Conservation (phyloP, 2,113 vertebrate species). For the Steatornis caripensis region DNA sequence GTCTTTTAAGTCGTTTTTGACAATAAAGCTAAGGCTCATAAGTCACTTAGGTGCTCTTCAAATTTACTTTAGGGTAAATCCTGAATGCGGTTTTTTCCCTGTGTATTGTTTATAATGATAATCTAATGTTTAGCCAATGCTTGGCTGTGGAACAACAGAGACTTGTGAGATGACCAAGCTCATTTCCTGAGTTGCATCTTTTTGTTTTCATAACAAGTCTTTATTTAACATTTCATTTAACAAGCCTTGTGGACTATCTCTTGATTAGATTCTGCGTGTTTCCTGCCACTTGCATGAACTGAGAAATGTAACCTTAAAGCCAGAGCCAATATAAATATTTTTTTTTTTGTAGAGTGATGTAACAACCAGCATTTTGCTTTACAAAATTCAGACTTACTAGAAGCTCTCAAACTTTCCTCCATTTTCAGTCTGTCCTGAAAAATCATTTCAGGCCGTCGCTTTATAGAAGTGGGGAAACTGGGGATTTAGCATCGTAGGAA, state of each 20-base stretch:
- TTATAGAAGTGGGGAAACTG: neutral
- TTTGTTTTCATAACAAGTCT: constrained; percentile 38
- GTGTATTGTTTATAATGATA: neutral
- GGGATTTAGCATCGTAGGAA: neutral
- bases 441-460: rapidly evolving
- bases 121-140: neutral
- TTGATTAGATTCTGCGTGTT: constrained; percentile 40
- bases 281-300: constrained; percentile 36
- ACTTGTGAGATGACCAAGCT: constrained; percentile 37
- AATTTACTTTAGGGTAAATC: neutral
- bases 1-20: neutral
- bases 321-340: constrained; percentile 55
- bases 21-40: neutral
- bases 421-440: neutral
- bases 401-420: neutral
- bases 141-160: neutral
- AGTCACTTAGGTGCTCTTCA: neutral
- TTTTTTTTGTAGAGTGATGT: constrained; percentile 13
- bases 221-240: constrained; percentile 39
- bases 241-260: constrained; percentile 28
- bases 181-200: constrained; percentile 53
- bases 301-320: constrained; percentile 31
- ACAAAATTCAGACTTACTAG: neutral
- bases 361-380: constrained; percentile 28
- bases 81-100: neutral